Percentiles rank a stretch among this genome's conserved stretches.
Conservation (phyloP, 2,797 vertebrate genomes). For the Phyllotis vaccarum region DNA sequence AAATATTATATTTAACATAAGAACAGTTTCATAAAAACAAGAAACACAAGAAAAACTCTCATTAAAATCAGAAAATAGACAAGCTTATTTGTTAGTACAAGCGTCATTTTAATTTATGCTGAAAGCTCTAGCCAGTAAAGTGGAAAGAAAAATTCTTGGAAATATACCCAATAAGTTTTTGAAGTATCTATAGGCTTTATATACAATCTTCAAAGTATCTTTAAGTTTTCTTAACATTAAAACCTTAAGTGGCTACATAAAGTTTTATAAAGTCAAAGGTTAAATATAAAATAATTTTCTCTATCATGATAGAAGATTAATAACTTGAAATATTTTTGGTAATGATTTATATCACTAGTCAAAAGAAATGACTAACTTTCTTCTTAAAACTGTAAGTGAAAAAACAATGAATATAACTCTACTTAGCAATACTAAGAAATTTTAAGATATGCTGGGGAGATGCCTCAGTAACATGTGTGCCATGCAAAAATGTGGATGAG, state of each 20-base stretch:
- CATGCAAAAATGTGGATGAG: neutral
- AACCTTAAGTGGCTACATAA: neutral
- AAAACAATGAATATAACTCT: neutral
- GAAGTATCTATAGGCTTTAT: neutral
- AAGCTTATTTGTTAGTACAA: neutral
- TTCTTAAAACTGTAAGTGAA: neutral
- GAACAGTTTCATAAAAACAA: neutral
- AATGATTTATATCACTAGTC: neutral
- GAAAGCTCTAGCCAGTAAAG: neutral
- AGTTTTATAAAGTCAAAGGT: neutral
- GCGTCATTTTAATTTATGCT: neutral
- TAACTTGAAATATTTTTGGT: slow-evolving; percentile 1
- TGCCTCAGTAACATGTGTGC: neutral
- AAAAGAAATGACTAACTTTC: neutral
- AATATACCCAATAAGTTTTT: neutral
- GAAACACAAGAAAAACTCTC: neutral
- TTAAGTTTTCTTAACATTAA: neutral
- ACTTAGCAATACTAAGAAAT: neutral
- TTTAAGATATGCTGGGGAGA: neutral
- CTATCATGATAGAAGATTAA: neutral
- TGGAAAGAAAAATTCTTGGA: neutral
- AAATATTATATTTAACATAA: neutral
- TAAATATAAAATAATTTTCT: slow-evolving; percentile 14
- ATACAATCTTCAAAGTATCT: neutral
- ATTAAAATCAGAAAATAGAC: neutral